Base-by-base conservation (phyloP, 2,797 vertebrate genomes). In the Macropodus opercularis region DNA sequence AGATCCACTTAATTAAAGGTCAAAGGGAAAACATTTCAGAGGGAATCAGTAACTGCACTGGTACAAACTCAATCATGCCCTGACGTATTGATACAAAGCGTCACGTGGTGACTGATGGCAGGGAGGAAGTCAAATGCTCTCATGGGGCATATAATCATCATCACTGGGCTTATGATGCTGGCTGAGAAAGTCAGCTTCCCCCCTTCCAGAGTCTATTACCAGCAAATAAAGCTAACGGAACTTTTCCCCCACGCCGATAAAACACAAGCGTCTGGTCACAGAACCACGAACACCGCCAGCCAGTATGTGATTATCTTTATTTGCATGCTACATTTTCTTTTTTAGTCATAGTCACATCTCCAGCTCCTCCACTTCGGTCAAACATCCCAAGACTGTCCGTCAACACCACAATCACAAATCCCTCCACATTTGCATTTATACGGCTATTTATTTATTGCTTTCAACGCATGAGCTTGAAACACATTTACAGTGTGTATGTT, bases 61-160 rank as follows among this genome's bases (percentile, higher is more conserved):
- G 39, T 40, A 17, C 52, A 44, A 69, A 47, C 18, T 17, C 54
- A 47, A 41, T 14, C 10, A 2, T 18, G 52, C 43, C 48, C 48
- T 12, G 52, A 59, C 39, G 22, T 46, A 48, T 3, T 38, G 53
- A 65, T 14, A 36, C 57, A 36, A 19, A 29, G 51, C 15, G 17
- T 55, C 66, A 24, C 41, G n/a, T 3, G 58, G 8, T 34, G 60
- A 65, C 48, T 48, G 63, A 75, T 42, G 14, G 60, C 36, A 26
- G 53, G 43, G 63, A 57, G 55, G 53, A 50, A 70, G 77, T 72
- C 61, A 75, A 76, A 79, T 13, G 18, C 26, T 54, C 80, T 79
- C 69, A 21, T 47, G 77, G 72, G 79, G 80, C 52, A 24, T 49
- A 62, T 76, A 41, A 70, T 66, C 57, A 72, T 83, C 76, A 81